phyloP scores from a whole-genome alignment of 2,113 vertebrate species.

The Elanoides forficatus region DNA sequence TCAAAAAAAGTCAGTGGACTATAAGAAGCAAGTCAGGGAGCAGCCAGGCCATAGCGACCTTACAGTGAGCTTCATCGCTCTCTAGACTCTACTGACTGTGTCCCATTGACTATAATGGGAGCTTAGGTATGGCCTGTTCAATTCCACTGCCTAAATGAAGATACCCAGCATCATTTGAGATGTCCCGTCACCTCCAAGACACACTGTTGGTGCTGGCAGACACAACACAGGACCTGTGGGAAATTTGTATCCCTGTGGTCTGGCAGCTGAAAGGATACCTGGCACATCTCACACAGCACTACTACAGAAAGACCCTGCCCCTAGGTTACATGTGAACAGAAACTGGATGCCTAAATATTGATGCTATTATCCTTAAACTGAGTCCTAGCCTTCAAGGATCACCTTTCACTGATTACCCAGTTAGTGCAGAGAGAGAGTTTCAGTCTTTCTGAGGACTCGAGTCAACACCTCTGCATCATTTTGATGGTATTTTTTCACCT shows the following conservation, averaged over 20 bases:
- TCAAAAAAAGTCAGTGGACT: neutral
- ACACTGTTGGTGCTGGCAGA: neutral
- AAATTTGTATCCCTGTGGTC: rapidly evolving
- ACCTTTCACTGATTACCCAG: neutral
- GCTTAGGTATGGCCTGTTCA: neutral
- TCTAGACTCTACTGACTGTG: neutral
- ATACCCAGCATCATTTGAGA: neutral
- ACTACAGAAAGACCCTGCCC: neutral
- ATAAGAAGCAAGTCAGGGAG: neutral
- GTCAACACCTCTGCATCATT: neutral
- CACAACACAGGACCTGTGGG: neutral
- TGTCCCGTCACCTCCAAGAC: neutral
- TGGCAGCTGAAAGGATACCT: neutral
- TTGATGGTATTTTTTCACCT: neutral
- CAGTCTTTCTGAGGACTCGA: neutral
- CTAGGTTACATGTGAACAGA: neutral
- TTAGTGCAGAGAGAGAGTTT: neutral
- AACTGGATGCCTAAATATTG: neutral
- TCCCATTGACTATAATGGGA: neutral
- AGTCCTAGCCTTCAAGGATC: neutral
- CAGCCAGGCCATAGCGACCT: neutral
- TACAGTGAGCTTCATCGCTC: neutral
- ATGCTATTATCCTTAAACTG: neutral
- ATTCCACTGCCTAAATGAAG: neutral
- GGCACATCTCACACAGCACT: neutral